Conservation (phyloP, 2,797 vertebrate species). For the Myotis findleyi region DNA sequence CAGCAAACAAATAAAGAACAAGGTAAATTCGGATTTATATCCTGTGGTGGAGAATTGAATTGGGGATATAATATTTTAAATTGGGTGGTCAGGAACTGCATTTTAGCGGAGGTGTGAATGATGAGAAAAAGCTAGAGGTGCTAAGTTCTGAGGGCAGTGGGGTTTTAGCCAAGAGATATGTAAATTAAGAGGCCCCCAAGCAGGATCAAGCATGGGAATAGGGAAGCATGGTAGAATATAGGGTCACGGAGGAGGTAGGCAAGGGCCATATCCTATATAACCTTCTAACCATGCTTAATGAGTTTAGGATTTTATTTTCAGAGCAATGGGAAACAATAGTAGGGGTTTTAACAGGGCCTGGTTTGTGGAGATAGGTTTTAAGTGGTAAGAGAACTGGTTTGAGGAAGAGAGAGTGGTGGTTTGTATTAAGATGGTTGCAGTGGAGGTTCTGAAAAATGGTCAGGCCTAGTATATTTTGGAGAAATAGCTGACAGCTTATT, state of each 20-base stretch:
- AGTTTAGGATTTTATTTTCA: slow-evolving; percentile 30
- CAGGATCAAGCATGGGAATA: not conserved
- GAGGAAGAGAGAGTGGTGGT: not conserved
- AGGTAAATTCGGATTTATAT: not conserved
- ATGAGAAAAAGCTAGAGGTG: not conserved
- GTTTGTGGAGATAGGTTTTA: not conserved
- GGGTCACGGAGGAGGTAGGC: not conserved
- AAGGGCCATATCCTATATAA: too few species aligned
- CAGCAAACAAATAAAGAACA: not conserved
- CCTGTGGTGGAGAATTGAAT: not conserved
- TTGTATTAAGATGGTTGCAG: not conserved
- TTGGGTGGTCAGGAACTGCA: not conserved
- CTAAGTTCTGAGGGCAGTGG: not conserved
- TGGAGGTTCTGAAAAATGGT: not conserved
- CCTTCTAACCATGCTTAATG: not conserved
- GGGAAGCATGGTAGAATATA: not conserved
- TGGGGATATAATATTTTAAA: not conserved
- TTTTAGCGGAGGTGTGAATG: not conserved
- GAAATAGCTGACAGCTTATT: not conserved
- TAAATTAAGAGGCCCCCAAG: not conserved
- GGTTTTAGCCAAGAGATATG: not conserved
- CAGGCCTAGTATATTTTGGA: not conserved
- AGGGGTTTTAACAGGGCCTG: not conserved
- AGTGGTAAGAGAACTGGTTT: not conserved
- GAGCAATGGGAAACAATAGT: not conserved